Percentiles rank a stretch among this genome's conserved stretches.
Conservation (phyloP, 2,113 vertebrate genomes). For the Tyto alba region DNA sequence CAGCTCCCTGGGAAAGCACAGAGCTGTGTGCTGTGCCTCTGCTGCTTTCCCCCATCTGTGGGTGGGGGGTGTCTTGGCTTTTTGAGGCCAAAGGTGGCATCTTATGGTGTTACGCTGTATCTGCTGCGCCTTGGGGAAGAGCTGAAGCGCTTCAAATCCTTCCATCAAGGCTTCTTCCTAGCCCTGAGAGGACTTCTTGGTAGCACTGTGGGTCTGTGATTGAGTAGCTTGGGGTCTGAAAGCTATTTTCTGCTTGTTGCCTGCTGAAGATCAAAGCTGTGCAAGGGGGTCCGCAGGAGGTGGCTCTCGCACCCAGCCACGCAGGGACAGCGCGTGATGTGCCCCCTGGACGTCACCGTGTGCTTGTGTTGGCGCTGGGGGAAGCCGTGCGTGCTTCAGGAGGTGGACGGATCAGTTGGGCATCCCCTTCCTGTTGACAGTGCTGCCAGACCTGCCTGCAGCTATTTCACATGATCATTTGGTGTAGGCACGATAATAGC, state of each 20-base stretch:
- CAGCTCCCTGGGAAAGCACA: background rate
- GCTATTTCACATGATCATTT: background rate
- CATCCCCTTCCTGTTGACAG: slow-evolving; percentile 17
- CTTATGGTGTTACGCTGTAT: fast-evolving
- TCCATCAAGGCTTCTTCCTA: background rate
- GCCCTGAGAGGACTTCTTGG: background rate
- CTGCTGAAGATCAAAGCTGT: background rate
- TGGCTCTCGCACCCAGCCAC: background rate
- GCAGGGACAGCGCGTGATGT: fast-evolving
- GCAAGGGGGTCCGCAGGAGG: background rate
- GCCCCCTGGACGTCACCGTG: fast-evolving
- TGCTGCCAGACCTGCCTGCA: background rate
- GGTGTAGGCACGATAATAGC: background rate
- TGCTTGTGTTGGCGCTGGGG: fast-evolving
- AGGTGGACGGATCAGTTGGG: background rate
- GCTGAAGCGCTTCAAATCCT: background rate
- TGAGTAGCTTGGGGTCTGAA: background rate
- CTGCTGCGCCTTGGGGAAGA: background rate
- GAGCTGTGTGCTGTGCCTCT: background rate
- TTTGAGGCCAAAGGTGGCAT: background rate
- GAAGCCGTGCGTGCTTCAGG: fast-evolving
- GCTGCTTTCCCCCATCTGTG: background rate
- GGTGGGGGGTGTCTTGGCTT: background rate
- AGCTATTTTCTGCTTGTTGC: background rate
- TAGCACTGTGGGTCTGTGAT: fast-evolving